A percentile compares a stretch with the other conserved stretches of the same genome.
Conservation (phyloP, 2,888 invertebrate genomes). For the Conchocele bisecta region DNA sequence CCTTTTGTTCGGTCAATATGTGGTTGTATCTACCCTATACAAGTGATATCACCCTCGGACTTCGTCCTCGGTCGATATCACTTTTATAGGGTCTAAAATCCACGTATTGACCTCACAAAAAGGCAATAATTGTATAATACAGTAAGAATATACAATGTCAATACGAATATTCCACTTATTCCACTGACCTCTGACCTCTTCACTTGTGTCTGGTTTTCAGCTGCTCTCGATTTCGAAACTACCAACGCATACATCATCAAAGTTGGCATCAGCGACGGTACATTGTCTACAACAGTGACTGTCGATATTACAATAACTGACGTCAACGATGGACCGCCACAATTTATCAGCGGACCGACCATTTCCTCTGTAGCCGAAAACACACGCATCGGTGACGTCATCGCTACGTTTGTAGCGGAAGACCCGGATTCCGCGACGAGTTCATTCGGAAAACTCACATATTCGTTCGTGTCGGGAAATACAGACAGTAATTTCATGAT, state of each 20-base stretch:
- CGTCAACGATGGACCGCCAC: conserved; percentile 68
- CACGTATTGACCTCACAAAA: too few species aligned
- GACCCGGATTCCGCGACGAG: conserved; percentile 63
- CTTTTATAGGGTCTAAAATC: too few species aligned
- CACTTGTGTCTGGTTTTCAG: too few species aligned
- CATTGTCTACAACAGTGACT: conserved; percentile 48
- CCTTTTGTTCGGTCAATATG: too few species aligned
- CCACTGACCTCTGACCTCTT: too few species aligned
- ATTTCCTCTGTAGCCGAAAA: conserved; percentile 51
- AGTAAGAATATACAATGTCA: too few species aligned
- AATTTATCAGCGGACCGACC: conserved; percentile 42
- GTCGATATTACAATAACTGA: conserved; percentile 63
- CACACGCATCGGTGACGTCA: conserved; percentile 36
- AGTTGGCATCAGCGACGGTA: conserved; percentile 64
- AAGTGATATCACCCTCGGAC: too few species aligned
- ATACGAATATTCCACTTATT: too few species aligned
- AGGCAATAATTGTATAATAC: too few species aligned
- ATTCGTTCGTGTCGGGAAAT: conserved; percentile 64
- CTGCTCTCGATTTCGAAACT: conserved; percentile 69
- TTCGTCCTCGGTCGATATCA: too few species aligned
- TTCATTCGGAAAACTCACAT: conserved; percentile 58
- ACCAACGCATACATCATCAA: conserved; percentile 48
- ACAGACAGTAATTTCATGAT: conserved; percentile 62
- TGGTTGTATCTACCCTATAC: too few species aligned
- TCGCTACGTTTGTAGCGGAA: conserved; percentile 60